Conservation (phyloP, 2,888 invertebrate species). For the Lordiphosa fenestrarum region DNA sequence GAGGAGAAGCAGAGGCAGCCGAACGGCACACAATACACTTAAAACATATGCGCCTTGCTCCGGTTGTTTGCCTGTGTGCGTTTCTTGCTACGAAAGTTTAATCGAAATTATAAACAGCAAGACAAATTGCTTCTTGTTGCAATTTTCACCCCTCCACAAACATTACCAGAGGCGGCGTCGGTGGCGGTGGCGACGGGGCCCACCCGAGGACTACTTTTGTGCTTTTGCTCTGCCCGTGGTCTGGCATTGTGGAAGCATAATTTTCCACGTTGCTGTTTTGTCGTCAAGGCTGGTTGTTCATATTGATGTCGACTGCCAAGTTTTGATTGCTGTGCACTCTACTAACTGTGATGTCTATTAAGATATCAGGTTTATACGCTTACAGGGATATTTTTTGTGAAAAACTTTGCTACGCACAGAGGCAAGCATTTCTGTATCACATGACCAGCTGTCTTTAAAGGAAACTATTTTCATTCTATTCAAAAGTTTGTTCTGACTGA, state of each 20-base stretch:
- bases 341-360: constrained; percentile 9
- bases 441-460: no score
- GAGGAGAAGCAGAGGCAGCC: no score
- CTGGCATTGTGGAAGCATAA: constrained; percentile 6
- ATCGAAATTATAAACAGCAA: constrained; percentile 76
- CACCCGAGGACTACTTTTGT: constrained; percentile 2
- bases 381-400: no score
- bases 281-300: constrained; percentile 9
- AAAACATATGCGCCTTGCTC: constrained; percentile 42
- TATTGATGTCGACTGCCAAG: constrained; percentile 7
- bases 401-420: no score
- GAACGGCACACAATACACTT: constrained; percentile 32
- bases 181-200: background rate
- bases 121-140: constrained; percentile 75
- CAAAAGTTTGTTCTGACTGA: no score
- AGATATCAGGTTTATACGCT: no score
- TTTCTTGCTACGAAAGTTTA: constrained; percentile 66
- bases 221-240: constrained; percentile 3
- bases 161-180: background rate
- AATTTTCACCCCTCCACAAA: constrained; percentile 43
- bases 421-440: no score
- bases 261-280: constrained; percentile 17
- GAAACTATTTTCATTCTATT: no score
- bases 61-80: constrained; percentile 23
- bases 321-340: constrained; percentile 6